A percentile compares a stretch with the other conserved stretches of the same genome.
phyloP scores from a whole-genome alignment of 1,140 invertebrate genomes.

The Araneus ventricosus region DNA sequence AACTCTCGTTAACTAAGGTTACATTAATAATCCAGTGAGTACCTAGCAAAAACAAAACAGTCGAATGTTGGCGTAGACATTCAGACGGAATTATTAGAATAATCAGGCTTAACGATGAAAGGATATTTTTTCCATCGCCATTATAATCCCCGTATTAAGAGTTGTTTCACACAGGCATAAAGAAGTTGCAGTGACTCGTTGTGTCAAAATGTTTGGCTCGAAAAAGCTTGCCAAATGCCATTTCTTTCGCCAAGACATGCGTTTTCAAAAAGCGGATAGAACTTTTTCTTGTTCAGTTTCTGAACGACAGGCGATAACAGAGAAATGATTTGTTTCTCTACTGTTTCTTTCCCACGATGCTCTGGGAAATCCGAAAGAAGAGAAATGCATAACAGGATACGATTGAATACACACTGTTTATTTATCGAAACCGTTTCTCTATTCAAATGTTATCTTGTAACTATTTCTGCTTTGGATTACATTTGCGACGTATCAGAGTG shows the following conservation, averaged over 20 bases:
- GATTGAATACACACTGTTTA: background rate
- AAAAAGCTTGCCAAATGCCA: background rate
- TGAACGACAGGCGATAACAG: background rate
- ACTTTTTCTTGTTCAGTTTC: background rate
- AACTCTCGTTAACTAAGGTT: conserved; percentile 27
- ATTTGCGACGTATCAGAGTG: too few relatives aligned
- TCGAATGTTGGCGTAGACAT: background rate
- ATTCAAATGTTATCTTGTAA: too few relatives aligned
- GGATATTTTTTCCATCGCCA: background rate
- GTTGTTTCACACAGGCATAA: background rate
- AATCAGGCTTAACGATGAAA: background rate
- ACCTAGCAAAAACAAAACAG: background rate
- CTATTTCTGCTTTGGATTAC: too few relatives aligned
- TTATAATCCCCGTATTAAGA: background rate
- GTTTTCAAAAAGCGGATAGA: background rate
- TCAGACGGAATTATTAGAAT: background rate
- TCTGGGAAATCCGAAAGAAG: background rate
- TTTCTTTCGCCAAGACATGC: background rate
- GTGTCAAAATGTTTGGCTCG: background rate
- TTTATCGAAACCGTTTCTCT: too few relatives aligned
- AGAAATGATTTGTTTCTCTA: background rate
- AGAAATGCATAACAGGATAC: conserved; percentile 33
- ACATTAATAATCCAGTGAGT: background rate
- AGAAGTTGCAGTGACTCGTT: background rate
- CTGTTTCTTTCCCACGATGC: conserved; percentile 11